Conservation (phyloP, 1,140 invertebrate species). For the Pseudomyrmex flavicornis region DNA sequence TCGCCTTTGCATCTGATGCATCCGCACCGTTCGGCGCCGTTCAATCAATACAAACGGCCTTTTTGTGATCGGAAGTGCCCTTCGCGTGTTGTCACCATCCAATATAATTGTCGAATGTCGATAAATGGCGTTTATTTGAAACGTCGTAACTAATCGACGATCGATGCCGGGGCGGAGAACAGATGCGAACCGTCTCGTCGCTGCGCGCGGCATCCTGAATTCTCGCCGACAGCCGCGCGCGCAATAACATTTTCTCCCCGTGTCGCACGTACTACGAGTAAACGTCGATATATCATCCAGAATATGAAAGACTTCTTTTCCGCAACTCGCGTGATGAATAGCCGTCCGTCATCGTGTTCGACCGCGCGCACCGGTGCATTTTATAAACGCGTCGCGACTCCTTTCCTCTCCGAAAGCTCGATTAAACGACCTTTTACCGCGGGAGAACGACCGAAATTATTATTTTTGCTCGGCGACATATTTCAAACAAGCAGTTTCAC, state of each 20-base stretch:
- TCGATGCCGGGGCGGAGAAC: conserved; percentile 28
- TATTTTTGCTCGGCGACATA: background rate
- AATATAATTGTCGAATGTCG: conserved; percentile 39
- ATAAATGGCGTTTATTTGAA: conserved; percentile 46
- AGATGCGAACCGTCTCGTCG: background rate
- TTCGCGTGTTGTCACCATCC: conserved; percentile 6
- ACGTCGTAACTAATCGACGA: conserved; percentile 47
- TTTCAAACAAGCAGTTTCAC: background rate
- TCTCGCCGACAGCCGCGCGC: conserved; percentile 30
- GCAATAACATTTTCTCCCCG: conserved; percentile 50
- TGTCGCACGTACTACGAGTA: conserved; percentile 32
- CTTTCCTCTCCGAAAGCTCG: conserved; percentile 29
- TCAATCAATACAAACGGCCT: background rate
- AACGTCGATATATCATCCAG: conserved; percentile 56
- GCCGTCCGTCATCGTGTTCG: conserved; percentile 49
- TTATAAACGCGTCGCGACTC: conserved; percentile 50
- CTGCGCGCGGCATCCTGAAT: conserved; percentile 26
- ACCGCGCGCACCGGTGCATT: conserved; percentile 34
- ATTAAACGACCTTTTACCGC: conserved; percentile 24
- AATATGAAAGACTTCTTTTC: conserved; percentile 54
- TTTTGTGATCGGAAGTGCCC: background rate
- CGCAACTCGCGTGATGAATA: conserved; percentile 53
- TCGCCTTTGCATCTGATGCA: background rate
- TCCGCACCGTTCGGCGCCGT: background rate
- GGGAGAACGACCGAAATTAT: conserved; percentile 5